phyloP scores from a whole-genome alignment of 2,113 vertebrate genomes.

The Fukomys damarensis region DNA sequence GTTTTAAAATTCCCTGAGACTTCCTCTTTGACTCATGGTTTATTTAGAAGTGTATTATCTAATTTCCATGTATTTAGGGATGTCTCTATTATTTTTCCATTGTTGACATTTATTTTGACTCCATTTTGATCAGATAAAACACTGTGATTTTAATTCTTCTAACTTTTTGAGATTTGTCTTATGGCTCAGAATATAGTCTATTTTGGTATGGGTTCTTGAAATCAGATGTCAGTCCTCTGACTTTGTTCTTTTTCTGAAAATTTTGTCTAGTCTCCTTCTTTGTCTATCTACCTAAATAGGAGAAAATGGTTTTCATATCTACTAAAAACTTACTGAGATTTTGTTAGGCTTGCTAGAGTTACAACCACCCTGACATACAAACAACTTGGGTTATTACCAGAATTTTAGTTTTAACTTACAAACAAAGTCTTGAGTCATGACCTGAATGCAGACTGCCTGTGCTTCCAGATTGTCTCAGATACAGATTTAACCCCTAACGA shows the following conservation, averaged over 20 bases:
- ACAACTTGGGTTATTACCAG: no score
- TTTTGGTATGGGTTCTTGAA: neutral
- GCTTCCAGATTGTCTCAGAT: no score
- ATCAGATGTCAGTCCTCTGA: neutral
- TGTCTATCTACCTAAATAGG: neutral
- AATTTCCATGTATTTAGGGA: neutral
- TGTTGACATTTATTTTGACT: neutral
- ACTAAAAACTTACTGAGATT: neutral
- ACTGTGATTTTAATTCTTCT: neutral
- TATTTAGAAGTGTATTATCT: neutral
- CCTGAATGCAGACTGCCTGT: no score
- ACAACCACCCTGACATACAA: no score
- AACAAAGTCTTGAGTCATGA: no score
- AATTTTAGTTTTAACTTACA: no score
- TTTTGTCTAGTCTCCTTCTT: neutral
- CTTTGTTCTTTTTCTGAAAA: neutral
- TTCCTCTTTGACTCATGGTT: neutral
- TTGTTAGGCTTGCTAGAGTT: neutral
- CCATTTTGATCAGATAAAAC: conserved; percentile 10
- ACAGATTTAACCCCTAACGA: no score
- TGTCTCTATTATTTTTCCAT: neutral
- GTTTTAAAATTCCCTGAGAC: neutral
- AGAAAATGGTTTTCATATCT: neutral
- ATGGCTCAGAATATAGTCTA: neutral
- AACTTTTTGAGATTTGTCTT: neutral